Conservation (phyloP, 2,113 vertebrate genomes). For the Bagarius yarrelli region DNA sequence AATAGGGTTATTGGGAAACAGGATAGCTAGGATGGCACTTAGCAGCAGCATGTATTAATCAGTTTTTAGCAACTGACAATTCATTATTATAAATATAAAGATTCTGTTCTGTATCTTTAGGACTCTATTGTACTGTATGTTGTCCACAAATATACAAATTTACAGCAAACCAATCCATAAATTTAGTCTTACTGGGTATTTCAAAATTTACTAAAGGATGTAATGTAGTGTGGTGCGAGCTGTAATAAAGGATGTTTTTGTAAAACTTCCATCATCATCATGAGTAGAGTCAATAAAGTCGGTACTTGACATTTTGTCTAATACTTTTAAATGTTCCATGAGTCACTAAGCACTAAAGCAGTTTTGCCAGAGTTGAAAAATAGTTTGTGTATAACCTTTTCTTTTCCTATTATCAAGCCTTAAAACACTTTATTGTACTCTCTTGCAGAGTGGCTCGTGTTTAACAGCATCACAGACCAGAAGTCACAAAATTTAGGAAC, state of each 20-base stretch:
- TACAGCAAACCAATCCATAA: background rate
- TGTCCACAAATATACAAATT: background rate
- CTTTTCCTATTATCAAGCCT: background rate
- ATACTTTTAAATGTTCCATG: background rate
- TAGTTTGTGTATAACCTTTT: background rate
- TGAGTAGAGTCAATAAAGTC: too few relatives aligned
- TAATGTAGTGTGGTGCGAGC: background rate
- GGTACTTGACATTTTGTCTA: background rate
- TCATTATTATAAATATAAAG: too few relatives aligned
- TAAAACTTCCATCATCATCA: background rate
- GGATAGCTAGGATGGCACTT: too few relatives aligned
- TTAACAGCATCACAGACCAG: slow-evolving; percentile 10
- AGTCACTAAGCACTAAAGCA: background rate
- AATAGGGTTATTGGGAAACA: too few relatives aligned
- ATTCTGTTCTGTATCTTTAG: too few relatives aligned
- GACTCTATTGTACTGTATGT: too few relatives aligned
- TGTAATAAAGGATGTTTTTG: background rate
- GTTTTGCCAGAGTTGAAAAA: background rate
- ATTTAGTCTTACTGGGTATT: background rate
- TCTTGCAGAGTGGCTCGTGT: slow-evolving; percentile 4
- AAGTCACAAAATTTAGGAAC: background rate
- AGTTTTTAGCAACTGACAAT: too few relatives aligned
- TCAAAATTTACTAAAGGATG: background rate
- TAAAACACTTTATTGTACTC: background rate
- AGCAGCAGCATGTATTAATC: too few relatives aligned